Evolutionary conservation across 2,797 vertebrate species (phyloP).

Genomic region (Sparus aurata): DNA sequence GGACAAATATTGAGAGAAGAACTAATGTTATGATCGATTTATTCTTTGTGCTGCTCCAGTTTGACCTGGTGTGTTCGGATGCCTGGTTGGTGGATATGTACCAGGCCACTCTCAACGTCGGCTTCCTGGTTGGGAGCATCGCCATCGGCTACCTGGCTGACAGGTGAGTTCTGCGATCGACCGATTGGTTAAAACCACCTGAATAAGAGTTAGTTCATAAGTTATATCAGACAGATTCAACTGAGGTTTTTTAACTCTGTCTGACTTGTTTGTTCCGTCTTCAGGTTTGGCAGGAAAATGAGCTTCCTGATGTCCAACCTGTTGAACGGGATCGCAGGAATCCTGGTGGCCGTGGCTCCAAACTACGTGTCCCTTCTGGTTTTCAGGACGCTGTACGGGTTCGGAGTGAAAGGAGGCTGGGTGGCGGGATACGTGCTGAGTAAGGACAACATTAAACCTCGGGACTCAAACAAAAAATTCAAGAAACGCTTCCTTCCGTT

Average conservation of each 20-base stretch:
- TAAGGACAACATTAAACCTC: conserved; percentile 76
- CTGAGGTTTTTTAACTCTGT: no score
- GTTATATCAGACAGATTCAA: not conserved
- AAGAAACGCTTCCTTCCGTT: not conserved
- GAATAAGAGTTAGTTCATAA: no score
- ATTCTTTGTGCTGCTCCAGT: conserved; percentile 82
- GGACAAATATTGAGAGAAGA: no score
- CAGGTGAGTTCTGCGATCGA: conserved; percentile 83
- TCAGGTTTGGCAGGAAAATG: conserved; percentile 92
- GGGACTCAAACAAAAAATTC: not conserved
- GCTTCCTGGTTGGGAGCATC: conserved; percentile 92
- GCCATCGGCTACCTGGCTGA: conserved; percentile 94
- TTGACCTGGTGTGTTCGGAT: conserved; percentile 91
- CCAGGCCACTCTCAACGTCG: conserved; percentile 92
- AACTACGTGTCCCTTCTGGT: conserved; percentile 90
- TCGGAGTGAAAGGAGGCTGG: conserved; percentile 96
- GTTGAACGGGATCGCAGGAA: conserved; percentile 88
- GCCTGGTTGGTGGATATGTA: conserved; percentile 94
- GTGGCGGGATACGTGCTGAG: conserved; percentile 93
- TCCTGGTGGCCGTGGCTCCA: conserved; percentile 92
- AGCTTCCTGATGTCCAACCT: conserved; percentile 92
- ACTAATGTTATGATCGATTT: not conserved
- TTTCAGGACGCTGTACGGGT: conserved; percentile 92
- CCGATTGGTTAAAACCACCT: no score
- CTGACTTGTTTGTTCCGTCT: conserved; percentile 2